phyloP scores from a whole-genome alignment of 2,888 invertebrate genomes.

The Labia minor region DNA sequence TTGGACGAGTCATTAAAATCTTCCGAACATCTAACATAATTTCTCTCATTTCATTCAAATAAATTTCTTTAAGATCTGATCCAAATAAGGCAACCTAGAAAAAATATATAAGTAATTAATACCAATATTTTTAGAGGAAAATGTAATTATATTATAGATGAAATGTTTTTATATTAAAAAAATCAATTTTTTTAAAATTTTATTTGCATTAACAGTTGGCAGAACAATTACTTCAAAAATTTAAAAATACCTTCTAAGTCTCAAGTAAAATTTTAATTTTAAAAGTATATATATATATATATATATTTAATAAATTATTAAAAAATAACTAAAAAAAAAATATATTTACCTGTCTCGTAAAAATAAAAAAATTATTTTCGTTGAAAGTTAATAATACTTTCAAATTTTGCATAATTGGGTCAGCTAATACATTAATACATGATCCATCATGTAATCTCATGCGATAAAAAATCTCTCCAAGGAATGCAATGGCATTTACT shows the following conservation, averaged over 20 bases:
- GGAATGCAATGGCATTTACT: conserved; percentile 23
- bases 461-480: conserved; percentile 22
- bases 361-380: conserved; percentile 21
- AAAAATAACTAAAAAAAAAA: too few species aligned
- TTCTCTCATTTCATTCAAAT: conserved; percentile 14
- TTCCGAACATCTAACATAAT: conserved; percentile 19
- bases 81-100: conserved; percentile 23
- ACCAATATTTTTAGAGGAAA: too few species aligned
- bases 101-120: background rate
- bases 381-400: conserved; percentile 20
- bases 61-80: conserved; percentile 15
- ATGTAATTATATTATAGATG: too few species aligned
- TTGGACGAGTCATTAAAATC: conserved; percentile 20
- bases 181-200: too few species aligned
- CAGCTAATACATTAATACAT: conserved; percentile 22
- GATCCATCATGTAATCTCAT: conserved; percentile 22
- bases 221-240: too few species aligned
- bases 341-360: conserved; percentile 20
- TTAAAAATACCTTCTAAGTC: too few species aligned
- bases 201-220: too few species aligned
- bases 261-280: too few species aligned
- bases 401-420: conserved; percentile 21
- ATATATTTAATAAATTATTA: too few species aligned
- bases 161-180: too few species aligned
- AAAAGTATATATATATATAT: too few species aligned